A percentile compares a stretch with the other conserved stretches of the same genome.
phyloP scores from a whole-genome alignment of 2,888 invertebrate genomes.

The Drosophila sordidula region DNA sequence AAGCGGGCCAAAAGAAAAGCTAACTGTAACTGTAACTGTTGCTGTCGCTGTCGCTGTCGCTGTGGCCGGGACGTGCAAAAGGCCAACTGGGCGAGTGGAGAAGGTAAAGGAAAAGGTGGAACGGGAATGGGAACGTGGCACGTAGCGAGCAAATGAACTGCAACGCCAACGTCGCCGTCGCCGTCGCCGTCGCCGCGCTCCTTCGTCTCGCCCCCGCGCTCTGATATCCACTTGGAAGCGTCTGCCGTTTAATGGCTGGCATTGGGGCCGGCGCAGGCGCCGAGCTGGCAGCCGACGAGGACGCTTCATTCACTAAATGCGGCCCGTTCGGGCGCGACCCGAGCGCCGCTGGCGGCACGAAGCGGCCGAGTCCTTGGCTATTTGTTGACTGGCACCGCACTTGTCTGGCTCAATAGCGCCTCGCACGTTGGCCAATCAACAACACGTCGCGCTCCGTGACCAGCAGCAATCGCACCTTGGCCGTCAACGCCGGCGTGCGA shows the following conservation, averaged over 20 bases:
- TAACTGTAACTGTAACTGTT: constrained; percentile 21
- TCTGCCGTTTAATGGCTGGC: constrained; percentile 22
- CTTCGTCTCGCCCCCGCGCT: too few relatives aligned
- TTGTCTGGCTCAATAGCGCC: constrained; percentile 61
- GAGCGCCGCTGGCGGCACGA: background rate
- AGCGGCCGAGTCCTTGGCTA: constrained; percentile 31
- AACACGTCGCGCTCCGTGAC: constrained; percentile 49
- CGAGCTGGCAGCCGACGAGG: constrained; percentile 12
- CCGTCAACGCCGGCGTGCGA: constrained; percentile 40
- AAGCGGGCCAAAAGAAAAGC: constrained; percentile 1
- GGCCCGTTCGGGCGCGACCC: constrained; percentile 12
- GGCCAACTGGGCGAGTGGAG: constrained; percentile 23
- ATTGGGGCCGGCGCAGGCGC: constrained; percentile 62
- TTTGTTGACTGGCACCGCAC: constrained; percentile 43
- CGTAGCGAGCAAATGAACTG: constrained; percentile 62
- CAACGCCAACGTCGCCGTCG: constrained; percentile 26
- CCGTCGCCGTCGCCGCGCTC: too few relatives aligned
- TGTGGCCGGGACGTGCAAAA: constrained; percentile 13
- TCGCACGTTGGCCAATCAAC: constrained; percentile 64
- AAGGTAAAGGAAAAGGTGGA: too few relatives aligned
- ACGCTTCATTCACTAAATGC: constrained; percentile 61
- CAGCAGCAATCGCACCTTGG: constrained; percentile 4
- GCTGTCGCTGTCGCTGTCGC: too few relatives aligned
- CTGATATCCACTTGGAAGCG: constrained; percentile 37
- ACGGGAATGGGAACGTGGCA: too few relatives aligned